These are phyloP conservation scores for Oegoconia quadripuncta DNA, from an alignment of 2,888 invertebrate genomes.

Conservation along the genomic window DNA sequence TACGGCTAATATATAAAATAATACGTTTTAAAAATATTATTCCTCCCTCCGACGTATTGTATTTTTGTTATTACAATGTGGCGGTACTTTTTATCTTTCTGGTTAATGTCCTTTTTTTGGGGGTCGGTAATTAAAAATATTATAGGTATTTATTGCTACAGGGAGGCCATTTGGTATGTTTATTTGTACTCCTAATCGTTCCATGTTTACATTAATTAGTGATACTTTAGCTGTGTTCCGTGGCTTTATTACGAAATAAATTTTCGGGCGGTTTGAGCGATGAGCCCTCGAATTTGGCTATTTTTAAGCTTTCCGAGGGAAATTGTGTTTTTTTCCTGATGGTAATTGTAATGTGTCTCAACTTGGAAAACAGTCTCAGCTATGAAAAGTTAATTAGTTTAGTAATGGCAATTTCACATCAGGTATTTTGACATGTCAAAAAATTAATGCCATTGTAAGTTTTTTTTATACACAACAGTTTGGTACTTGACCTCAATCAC, in stretches of 20 bases:
- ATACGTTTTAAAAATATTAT: conserved; percentile 52
- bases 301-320: no score
- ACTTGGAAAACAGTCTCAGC: no score
- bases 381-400: no score
- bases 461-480: no score
- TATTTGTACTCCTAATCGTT: conserved; percentile 71
- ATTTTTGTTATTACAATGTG: conserved; percentile 68
- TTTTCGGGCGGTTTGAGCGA: no score
- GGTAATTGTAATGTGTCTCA: no score
- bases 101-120: conserved; percentile 69
- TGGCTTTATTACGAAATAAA: conserved; percentile 73
- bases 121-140: conserved; percentile 70
- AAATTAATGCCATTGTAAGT: no score
- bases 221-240: conserved; percentile 69
- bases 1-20: conserved; percentile 55
- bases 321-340: no score
- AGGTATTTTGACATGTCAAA: no score
- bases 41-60: conserved; percentile 22
- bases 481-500: no score
- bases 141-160: conserved; percentile 74
- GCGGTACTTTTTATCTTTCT: conserved; percentile 64
- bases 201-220: conserved; percentile 77
- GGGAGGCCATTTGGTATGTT: conserved; percentile 67
- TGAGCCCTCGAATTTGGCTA: no score
- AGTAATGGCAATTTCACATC: no score